Percentiles rank a stretch among this genome's conserved stretches.
Evolutionary conservation across 2,888 invertebrate genomes (phyloP).

Genomic region (Chromoteleia sp.): DNA sequence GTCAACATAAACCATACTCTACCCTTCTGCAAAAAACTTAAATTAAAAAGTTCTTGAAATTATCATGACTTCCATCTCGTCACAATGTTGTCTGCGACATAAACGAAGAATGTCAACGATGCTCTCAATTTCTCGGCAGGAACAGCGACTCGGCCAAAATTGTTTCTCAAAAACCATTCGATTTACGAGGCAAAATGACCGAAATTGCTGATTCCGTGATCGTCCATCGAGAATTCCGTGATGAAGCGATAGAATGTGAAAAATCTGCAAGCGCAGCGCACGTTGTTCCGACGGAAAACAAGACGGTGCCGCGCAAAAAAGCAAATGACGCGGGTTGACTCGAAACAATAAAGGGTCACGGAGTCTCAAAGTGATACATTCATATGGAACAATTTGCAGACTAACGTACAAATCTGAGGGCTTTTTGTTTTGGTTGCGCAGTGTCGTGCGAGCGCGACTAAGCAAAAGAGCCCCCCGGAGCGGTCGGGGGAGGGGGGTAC

Average conservation of each 20-base stretch:
- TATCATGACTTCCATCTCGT: constrained; percentile 1
- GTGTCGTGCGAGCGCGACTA: constrained; percentile 11
- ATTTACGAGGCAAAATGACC: constrained; percentile 42
- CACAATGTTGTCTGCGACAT: constrained; percentile 1
- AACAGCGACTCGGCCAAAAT: constrained; percentile 18
- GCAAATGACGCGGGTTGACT: constrained; percentile 51
- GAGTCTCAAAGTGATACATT: constrained; percentile 73
- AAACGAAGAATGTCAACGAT: constrained; percentile 35
- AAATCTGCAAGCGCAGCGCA: constrained; percentile 79
- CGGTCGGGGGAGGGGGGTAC: constrained; percentile 10
- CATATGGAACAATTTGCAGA: constrained; percentile 79
- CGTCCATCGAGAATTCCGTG: constrained; percentile 70
- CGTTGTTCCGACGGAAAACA: constrained; percentile 72
- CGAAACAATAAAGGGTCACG: constrained; percentile 44
- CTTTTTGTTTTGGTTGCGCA: constrained; percentile 76
- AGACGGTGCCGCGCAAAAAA: constrained; percentile 76
- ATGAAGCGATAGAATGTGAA: constrained; percentile 83
- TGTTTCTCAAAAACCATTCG: constrained; percentile 57
- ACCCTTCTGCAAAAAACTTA: neutral
- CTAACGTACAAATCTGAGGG: constrained; percentile 76
- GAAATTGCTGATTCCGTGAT: constrained; percentile 43
- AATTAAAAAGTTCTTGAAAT: neutral
- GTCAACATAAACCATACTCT: neutral
- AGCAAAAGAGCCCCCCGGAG: constrained; percentile 39
- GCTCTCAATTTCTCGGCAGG: constrained; percentile 17